Conservation (phyloP, 2,888 invertebrate genomes). For the Zelleria hepariella region DNA sequence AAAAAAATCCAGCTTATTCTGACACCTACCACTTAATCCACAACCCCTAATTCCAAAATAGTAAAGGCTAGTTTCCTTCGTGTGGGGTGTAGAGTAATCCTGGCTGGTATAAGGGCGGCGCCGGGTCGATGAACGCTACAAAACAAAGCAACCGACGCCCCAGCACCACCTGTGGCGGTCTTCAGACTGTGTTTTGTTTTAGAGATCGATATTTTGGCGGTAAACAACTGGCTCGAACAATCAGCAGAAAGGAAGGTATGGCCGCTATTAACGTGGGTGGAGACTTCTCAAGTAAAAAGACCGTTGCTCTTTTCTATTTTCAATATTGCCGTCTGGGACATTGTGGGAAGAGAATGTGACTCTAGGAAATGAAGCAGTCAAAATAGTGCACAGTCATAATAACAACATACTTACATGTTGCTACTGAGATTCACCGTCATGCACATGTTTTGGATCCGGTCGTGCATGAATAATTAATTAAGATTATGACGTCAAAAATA, state of each 20-base stretch:
- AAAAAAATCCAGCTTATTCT: background rate
- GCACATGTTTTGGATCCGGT: background rate
- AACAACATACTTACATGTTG: background rate
- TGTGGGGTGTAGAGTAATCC: background rate
- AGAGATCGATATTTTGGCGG: constrained; percentile 14
- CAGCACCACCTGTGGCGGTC: constrained; percentile 41
- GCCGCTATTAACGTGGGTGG: background rate
- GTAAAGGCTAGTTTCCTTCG: background rate
- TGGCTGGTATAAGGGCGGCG: constrained; percentile 12
- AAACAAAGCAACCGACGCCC: constrained; percentile 38
- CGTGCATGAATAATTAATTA: background rate
- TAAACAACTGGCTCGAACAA: background rate
- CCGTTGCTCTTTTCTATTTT: background rate
- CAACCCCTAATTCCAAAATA: background rate
- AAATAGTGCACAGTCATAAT: background rate
- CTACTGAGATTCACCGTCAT: background rate
- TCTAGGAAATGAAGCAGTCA: background rate
- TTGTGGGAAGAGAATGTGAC: background rate
- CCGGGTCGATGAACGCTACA: constrained; percentile 54
- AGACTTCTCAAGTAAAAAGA: background rate
- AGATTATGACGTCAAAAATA: background rate
- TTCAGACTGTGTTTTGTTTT: constrained; percentile 7
- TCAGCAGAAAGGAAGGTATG: background rate
- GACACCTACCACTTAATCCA: background rate
- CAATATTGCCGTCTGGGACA: background rate